A percentile compares a stretch with the other conserved stretches of the same genome.
phyloP scores from a whole-genome alignment of 2,113 vertebrate species.

The Osmerus eperlanus region DNA sequence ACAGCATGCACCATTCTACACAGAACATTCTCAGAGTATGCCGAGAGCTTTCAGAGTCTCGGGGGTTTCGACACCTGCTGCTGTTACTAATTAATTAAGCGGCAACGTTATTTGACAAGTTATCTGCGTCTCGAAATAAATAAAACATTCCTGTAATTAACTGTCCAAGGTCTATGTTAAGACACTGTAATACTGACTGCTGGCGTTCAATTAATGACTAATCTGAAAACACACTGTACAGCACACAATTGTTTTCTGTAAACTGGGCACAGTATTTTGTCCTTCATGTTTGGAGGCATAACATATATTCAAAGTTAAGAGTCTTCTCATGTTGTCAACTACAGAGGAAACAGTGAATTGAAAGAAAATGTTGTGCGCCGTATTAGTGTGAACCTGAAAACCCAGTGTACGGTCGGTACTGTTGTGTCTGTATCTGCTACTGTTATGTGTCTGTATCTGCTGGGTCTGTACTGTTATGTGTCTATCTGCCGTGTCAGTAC shows the following conservation, averaged over 20 bases:
- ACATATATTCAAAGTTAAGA: slow-evolving; percentile 55
- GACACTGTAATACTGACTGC: slow-evolving; percentile 51
- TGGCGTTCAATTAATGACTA: slow-evolving; percentile 65
- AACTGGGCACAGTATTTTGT: slow-evolving; percentile 48
- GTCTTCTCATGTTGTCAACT: slow-evolving; percentile 54
- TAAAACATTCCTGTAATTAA: slow-evolving; percentile 68
- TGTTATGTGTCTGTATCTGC: not conserved
- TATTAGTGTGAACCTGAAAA: too few relatives aligned
- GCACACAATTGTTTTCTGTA: slow-evolving; percentile 43
- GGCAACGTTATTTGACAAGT: slow-evolving; percentile 70
- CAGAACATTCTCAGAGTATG: not conserved
- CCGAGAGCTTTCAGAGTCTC: slow-evolving; percentile 26
- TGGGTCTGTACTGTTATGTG: not conserved
- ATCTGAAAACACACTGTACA: slow-evolving; percentile 51
- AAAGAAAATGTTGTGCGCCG: too few relatives aligned
- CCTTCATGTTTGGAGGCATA: slow-evolving; percentile 51
- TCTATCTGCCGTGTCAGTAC: not conserved
- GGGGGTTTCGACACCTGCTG: slow-evolving; percentile 71
- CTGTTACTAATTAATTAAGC: slow-evolving; percentile 73
- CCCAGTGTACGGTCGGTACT: slow-evolving; percentile 16
- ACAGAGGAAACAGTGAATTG: slow-evolving; percentile 26
- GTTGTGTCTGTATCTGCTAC: not conserved
- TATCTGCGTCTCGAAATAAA: slow-evolving; percentile 63
- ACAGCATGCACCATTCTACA: not conserved
- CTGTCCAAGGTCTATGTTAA: slow-evolving; percentile 55